These are phyloP conservation scores for Cephus spinipes DNA, from an alignment of 2,888 invertebrate species.

Conservation along the genomic window DNA sequence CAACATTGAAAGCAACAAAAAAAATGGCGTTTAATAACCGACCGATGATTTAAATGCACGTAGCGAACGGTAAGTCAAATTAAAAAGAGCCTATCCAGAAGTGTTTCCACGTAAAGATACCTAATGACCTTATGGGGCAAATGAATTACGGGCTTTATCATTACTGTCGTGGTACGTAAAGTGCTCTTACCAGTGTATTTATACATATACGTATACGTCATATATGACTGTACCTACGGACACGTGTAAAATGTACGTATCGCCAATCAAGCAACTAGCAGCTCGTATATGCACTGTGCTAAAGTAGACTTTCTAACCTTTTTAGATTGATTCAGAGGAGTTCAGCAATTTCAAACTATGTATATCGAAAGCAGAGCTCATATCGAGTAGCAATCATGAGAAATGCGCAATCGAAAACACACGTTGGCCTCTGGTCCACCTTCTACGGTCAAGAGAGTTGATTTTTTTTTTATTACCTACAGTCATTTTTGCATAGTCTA, in stretches of 20 bases:
- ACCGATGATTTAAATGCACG: background rate
- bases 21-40: background rate
- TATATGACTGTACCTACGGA: background rate
- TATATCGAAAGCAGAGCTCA: background rate
- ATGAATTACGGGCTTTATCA: background rate
- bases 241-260: background rate
- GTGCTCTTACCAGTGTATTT: background rate
- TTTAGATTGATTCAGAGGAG: background rate
- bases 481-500: background rate
- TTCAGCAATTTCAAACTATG: background rate
- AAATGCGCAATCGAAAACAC: background rate
- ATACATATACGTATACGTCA: background rate
- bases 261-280: background rate
- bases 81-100: background rate
- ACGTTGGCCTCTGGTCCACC: background rate
- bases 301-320: background rate
- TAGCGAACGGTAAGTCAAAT: constrained; percentile 1
- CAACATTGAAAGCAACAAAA: background rate
- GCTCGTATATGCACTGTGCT: background rate
- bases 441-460: background rate
- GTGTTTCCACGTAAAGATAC: background rate
- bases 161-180: background rate
- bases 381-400: background rate
- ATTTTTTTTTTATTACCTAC: background rate
- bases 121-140: background rate